These are phyloP conservation scores for Falco berigora DNA, from an alignment of 2,797 vertebrate species.

Conservation along the genomic window DNA sequence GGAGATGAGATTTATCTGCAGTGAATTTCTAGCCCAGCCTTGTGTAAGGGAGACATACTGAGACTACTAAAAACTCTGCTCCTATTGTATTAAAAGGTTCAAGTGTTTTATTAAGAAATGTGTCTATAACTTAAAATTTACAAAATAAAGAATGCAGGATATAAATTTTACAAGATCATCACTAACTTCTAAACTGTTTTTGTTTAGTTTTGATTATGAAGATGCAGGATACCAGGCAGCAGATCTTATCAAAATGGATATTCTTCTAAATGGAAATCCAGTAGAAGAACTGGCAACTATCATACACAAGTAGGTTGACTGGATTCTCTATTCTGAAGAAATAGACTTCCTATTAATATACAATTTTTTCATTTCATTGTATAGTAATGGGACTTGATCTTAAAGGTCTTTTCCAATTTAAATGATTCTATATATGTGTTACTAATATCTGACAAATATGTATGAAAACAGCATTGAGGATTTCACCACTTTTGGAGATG, in stretches of 20 bases:
- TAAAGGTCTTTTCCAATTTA: neutral
- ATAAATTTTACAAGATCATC: neutral
- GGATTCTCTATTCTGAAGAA: neutral
- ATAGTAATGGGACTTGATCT: neutral
- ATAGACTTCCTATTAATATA: neutral
- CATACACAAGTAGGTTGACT: slow-evolving; percentile 81
- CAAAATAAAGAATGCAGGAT: neutral
- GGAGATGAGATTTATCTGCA: neutral
- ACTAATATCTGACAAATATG: neutral
- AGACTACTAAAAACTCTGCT: neutral
- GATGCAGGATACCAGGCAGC: slow-evolving; percentile 88
- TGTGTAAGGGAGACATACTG: neutral
- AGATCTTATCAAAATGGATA: slow-evolving; percentile 90
- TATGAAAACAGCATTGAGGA: neutral
- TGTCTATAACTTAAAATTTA: neutral
- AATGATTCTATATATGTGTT: neutral
- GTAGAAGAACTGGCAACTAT: slow-evolving; percentile 90
- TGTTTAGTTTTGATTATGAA: slow-evolving; percentile 93
- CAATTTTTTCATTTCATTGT: neutral
- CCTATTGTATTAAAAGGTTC: neutral
- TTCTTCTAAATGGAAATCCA: slow-evolving; percentile 86
- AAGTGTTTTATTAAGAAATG: neutral
- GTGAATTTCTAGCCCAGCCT: neutral
- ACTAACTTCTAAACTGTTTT: neutral
- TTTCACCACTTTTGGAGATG: neutral